Percentiles rank a stretch among this genome's conserved stretches.
These are phyloP conservation scores for Mugil cephalus DNA, from an alignment of 2,113 vertebrate genomes.

Conservation along the genomic window DNA sequence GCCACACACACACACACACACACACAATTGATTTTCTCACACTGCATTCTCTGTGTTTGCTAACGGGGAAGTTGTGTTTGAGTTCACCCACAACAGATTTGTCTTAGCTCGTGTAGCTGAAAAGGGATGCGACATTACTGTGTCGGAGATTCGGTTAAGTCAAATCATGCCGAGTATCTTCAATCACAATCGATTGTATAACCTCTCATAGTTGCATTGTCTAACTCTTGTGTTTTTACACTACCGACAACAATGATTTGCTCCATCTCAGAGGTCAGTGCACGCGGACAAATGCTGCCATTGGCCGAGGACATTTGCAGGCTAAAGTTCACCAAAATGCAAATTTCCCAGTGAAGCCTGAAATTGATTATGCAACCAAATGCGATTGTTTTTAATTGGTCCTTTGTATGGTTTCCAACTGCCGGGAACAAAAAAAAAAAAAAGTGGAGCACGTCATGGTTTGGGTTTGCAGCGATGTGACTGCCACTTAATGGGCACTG, in stretches of 20 bases:
- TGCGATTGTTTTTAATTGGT: conserved; percentile 44
- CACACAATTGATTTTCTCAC: conserved; percentile 23
- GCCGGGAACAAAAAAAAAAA: not conserved
- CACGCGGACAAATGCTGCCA: conserved; percentile 8
- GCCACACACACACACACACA: not conserved
- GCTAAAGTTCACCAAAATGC: conserved; percentile 13
- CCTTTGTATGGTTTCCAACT: conserved; percentile 7
- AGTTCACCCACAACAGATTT: conserved; percentile 30
- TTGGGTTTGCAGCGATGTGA: conserved; percentile 7
- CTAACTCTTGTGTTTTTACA: not conserved
- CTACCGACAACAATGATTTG: not conserved
- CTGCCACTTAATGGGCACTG: conserved; percentile 13
- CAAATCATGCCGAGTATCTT: conserved; percentile 1
- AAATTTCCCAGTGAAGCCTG: conserved; percentile 8
- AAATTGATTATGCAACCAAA: conserved; percentile 23
- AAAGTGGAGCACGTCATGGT: not conserved
- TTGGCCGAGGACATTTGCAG: conserved; percentile 1
- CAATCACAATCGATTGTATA: not conserved
- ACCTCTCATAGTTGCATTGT: not conserved
- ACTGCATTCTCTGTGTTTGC: conserved; percentile 10
- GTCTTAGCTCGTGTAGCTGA: conserved; percentile 48
- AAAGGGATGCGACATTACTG: conserved; percentile 8
- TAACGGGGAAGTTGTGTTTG: conserved; percentile 22
- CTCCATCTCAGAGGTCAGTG: conserved; percentile 20
- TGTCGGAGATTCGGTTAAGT: conserved; percentile 16